These are phyloP conservation scores for Thera britannica DNA, from an alignment of 2,888 invertebrate genomes.

Conservation along the genomic window DNA sequence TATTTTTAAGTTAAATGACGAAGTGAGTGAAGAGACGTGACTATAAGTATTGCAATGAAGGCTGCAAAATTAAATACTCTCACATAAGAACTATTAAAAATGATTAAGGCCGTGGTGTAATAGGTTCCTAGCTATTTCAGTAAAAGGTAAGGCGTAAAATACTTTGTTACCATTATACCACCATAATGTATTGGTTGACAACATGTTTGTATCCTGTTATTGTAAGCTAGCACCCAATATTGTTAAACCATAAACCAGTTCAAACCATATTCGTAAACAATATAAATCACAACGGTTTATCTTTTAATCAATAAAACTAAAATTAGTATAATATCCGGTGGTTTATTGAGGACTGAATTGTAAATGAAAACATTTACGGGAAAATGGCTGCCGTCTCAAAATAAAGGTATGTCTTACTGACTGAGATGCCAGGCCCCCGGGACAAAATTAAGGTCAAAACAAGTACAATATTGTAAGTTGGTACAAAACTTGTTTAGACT, in stretches of 20 bases:
- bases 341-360: slow-evolving; percentile 52
- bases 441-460: too few relatives aligned
- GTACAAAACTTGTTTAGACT: too few relatives aligned
- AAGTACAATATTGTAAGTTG: too few relatives aligned
- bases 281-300: slow-evolving; percentile 56
- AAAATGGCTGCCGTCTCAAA: too few relatives aligned
- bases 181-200: slow-evolving; percentile 16
- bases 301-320: slow-evolving; percentile 69
- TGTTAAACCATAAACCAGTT: slow-evolving; percentile 41
- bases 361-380: not conserved
- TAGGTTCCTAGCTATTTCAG: slow-evolving; percentile 5
- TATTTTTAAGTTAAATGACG: too few relatives aligned
- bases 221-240: slow-evolving; percentile 39
- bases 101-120: not conserved
- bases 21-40: too few relatives aligned
- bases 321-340: slow-evolving; percentile 63
- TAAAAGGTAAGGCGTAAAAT: not conserved
- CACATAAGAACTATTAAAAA: not conserved
- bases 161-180: not conserved
- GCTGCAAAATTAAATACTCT: too few relatives aligned
- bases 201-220: slow-evolving; percentile 37
- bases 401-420: too few relatives aligned
- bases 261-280: slow-evolving; percentile 52
- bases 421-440: too few relatives aligned
- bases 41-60: too few relatives aligned